A percentile compares a stretch with the other conserved stretches of the same genome.
Evolutionary conservation across 2,888 invertebrate genomes (phyloP).

Genomic region (Coenonympha arcania): DNA sequence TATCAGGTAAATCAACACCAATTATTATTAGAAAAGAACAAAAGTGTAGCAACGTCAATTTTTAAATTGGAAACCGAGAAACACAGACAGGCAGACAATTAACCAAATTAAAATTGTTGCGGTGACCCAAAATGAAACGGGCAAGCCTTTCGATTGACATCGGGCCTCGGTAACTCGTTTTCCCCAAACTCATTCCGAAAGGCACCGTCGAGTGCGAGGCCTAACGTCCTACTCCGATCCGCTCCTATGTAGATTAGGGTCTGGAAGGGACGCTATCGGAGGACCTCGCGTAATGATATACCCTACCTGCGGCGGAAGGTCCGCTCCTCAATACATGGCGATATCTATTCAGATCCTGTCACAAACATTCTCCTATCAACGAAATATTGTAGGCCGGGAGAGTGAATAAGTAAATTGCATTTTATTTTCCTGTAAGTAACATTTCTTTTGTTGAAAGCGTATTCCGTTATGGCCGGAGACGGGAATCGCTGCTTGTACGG

Average conservation of each 20-base stretch:
- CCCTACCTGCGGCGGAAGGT: conserved; percentile 22
- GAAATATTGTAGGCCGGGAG: neutral
- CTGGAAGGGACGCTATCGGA: conserved; percentile 14
- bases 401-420: neutral
- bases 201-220: too few relatives aligned
- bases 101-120: conserved; percentile 14
- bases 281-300: conserved; percentile 16
- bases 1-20: too few relatives aligned
- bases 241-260: conserved; percentile 24
- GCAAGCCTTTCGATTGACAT: conserved; percentile 18
- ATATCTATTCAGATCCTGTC: conserved; percentile 21
- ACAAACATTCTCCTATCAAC: conserved; percentile 17
- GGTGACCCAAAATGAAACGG: conserved; percentile 12
- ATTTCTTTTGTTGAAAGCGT: neutral
- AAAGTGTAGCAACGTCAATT: neutral
- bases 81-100: conserved; percentile 8
- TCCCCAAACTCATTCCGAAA: conserved; percentile 1
- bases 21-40: too few relatives aligned
- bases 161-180: conserved; percentile 5
- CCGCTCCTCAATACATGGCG: conserved; percentile 10
- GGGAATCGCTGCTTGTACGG: neutral
- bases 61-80: neutral
- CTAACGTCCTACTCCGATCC: conserved; percentile 1
- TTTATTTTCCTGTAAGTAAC: neutral
- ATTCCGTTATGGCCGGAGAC: neutral